phyloP scores from a whole-genome alignment of 2,113 vertebrate genomes.

The Erythrocercus mccallii region DNA sequence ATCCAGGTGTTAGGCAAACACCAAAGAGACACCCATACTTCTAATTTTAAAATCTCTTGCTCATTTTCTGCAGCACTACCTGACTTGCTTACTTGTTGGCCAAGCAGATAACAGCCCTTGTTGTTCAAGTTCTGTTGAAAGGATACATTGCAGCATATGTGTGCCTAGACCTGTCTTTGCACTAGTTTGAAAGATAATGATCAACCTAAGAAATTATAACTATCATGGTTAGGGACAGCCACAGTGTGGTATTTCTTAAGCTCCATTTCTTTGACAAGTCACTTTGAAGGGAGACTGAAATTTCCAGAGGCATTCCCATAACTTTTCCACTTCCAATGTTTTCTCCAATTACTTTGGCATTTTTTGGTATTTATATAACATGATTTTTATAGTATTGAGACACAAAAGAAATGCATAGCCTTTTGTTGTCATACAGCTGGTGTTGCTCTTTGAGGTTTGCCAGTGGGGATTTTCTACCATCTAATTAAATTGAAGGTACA shows the following conservation, averaged over 20 bases:
- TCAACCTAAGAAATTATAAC: neutral
- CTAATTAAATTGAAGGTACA: constrained; percentile 47
- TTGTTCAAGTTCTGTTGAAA: neutral
- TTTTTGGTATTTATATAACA: constrained; percentile 31
- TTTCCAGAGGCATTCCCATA: constrained; percentile 18
- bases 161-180: neutral
- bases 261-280: neutral
- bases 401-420: neutral
- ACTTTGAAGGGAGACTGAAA: neutral
- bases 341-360: neutral
- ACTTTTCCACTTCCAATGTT: neutral
- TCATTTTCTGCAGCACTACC: neutral
- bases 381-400: constrained; percentile 11
- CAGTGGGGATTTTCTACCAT: constrained; percentile 36
- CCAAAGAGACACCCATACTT: neutral
- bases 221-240: neutral
- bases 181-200: neutral
- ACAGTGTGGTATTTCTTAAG: neutral
- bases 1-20: neutral
- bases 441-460: constrained; percentile 5
- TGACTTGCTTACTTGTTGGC: neutral
- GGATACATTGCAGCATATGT: neutral
- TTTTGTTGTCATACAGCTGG: neutral
- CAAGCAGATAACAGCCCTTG: neutral
- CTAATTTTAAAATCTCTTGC: neutral